A percentile compares a stretch with the other conserved stretches of the same genome.
phyloP scores from a whole-genome alignment of 2,797 vertebrate species.

The Morelia viridis region DNA sequence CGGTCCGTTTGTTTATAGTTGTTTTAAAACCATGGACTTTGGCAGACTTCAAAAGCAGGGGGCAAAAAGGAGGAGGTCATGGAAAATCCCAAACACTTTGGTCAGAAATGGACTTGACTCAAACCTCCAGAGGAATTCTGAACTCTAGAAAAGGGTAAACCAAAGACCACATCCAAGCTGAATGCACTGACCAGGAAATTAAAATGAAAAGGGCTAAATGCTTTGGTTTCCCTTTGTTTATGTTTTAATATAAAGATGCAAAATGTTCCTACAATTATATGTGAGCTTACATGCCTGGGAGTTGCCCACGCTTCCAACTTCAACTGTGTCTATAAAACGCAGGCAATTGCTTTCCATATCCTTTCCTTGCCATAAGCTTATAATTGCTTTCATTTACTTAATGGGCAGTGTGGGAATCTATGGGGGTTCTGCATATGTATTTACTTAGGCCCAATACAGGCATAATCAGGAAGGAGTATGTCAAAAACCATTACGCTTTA shows the following conservation, averaged over 20 bases:
- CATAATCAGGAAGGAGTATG: not conserved
- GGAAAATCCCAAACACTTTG: conserved; percentile 32
- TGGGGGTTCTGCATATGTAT: not conserved
- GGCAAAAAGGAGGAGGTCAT: not conserved
- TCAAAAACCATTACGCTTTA: not conserved
- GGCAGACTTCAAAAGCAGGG: conserved; percentile 33
- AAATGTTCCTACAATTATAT: not conserved
- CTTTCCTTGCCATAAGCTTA: not conserved
- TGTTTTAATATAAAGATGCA: not conserved
- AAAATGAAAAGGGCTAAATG: conserved; percentile 6
- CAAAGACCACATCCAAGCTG: not conserved
- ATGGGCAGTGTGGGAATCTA: not conserved
- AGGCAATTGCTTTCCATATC: not conserved
- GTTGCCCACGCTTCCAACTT: not conserved
- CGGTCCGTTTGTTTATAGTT: conserved; percentile 42
- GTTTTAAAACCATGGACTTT: conserved; percentile 43
- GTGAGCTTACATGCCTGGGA: not conserved
- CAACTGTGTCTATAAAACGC: not conserved
- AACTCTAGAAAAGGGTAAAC: not conserved
- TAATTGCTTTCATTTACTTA: not conserved
- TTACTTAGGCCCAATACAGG: not conserved
- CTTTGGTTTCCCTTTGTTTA: not conserved
- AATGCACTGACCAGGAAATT: not conserved
- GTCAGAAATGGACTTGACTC: not conserved
- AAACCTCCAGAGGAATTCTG: conserved; percentile 28